Evolutionary conservation across 1,140 invertebrate species (phyloP).

Genomic region (Cotesia glomerata): DNA sequence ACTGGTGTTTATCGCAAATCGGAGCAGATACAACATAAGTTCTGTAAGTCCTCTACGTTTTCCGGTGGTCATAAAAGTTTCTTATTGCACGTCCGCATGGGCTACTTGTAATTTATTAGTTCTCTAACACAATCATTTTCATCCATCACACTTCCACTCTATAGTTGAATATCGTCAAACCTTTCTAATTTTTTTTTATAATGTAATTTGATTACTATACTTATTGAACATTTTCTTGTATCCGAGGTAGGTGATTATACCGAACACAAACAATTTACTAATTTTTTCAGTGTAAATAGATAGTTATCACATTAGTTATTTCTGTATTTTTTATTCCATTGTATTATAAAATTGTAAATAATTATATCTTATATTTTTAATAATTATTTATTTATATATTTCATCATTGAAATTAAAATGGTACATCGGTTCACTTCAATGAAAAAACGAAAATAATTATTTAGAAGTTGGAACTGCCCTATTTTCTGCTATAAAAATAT

Average conservation of each 20-base stretch:
- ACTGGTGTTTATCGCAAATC: constrained; percentile 14
- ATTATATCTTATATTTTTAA: no score
- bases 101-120: constrained; percentile 9
- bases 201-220: not conserved
- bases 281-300: no score
- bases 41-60: constrained; percentile 37
- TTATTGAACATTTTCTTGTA: not conserved
- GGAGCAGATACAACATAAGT: constrained; percentile 39
- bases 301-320: no score
- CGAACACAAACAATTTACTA: no score
- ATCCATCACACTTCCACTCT: not conserved
- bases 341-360: no score
- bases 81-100: constrained; percentile 51
- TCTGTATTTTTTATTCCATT: no score
- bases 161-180: not conserved
- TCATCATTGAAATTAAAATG: no score
- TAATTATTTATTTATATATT: no score
- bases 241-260: not conserved
- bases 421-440: no score
- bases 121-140: not conserved
- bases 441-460: no score
- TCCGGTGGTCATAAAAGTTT: constrained; percentile 25
- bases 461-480: no score
- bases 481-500: no score
- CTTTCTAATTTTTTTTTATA: not conserved